phyloP scores from a whole-genome alignment of 2,113 vertebrate genomes.

The Equus przewalskii region DNA sequence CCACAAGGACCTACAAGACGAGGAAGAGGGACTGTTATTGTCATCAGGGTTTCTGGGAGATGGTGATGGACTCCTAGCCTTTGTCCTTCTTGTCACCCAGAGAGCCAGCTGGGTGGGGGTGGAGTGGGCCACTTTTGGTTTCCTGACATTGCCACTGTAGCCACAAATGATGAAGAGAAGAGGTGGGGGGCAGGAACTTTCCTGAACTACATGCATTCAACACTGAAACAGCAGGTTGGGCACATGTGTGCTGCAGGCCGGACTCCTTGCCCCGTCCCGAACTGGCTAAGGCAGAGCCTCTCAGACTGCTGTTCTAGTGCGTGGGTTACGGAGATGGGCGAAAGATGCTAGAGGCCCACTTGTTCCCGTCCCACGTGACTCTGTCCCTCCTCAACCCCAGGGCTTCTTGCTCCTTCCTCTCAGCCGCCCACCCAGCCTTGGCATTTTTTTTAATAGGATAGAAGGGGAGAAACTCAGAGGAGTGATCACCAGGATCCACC shows the following conservation, averaged over 20 bases:
- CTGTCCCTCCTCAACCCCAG: neutral
- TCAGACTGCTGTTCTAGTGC: fast-evolving
- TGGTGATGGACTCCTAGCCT: fast-evolving
- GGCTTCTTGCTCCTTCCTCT: neutral
- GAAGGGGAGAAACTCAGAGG: neutral
- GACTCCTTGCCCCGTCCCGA: fast-evolving
- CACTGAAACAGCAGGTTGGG: neutral
- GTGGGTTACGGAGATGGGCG: neutral
- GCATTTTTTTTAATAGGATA: neutral
- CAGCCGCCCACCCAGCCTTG: neutral
- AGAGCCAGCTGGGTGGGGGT: neutral
- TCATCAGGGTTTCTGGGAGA: neutral
- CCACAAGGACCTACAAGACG: slow-evolving; percentile 93
- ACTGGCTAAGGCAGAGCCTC: neutral
- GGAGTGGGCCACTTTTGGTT: slow-evolving; percentile 7
- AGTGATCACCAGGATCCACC: too few relatives aligned
- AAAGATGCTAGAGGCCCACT: neutral
- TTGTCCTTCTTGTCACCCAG: neutral
- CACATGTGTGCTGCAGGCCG: fast-evolving
- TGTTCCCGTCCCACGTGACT: neutral
- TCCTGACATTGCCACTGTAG: neutral
- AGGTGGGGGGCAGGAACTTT: neutral
- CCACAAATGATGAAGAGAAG: slow-evolving; percentile 46
- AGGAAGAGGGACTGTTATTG: neutral
- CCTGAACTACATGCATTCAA: neutral